phyloP scores from a whole-genome alignment of 2,888 invertebrate genomes.

The Lapara coniferarum region DNA sequence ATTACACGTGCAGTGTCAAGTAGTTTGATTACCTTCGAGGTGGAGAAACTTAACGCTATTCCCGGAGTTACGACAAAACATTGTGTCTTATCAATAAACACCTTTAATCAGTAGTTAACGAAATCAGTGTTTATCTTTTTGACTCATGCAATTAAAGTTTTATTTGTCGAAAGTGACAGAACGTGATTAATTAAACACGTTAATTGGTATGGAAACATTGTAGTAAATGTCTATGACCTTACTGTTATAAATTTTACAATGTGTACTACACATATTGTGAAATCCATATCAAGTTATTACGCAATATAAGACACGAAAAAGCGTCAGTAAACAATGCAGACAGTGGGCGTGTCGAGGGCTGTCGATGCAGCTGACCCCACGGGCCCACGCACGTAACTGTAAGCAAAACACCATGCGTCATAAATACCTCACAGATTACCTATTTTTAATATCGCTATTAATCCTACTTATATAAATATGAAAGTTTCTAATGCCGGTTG shows the following conservation, averaged over 20 bases:
- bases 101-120: no score
- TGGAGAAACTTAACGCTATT: conserved; percentile 35
- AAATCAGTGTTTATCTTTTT: no score
- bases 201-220: no score
- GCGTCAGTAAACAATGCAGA: conserved; percentile 34
- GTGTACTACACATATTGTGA: not conserved
- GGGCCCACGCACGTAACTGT: conserved; percentile 75
- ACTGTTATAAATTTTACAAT: not conserved
- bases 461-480: no score
- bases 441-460: no score
- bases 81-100: not conserved
- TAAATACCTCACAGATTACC: conserved; percentile 9
- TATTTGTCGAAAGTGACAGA: no score
- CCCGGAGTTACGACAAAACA: not conserved
- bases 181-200: no score
- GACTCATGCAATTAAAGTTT: no score
- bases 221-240: not conserved
- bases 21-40: conserved; percentile 67
- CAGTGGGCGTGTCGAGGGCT: conserved; percentile 57
- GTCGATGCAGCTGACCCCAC: conserved; percentile 56
- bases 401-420: conserved; percentile 34
- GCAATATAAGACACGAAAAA: conserved; percentile 25
- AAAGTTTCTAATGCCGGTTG: no score
- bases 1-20: conserved; percentile 76
- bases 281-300: conserved; percentile 28